These are phyloP conservation scores for Megaceryle maxima DNA, from an alignment of 2,113 vertebrate species.

Conservation along the genomic window DNA sequence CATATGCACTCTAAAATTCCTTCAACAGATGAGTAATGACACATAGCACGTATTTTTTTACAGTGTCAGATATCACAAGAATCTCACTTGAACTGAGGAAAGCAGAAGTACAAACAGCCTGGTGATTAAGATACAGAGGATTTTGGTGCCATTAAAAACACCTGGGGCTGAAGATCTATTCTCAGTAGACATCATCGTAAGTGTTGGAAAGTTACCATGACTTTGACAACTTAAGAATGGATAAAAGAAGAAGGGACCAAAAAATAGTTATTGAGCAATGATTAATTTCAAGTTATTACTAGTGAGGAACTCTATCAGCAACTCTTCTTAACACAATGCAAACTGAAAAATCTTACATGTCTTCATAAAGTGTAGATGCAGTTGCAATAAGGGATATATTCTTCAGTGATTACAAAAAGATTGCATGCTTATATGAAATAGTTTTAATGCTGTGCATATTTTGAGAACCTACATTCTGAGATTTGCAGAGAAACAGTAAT, in stretches of 20 bases:
- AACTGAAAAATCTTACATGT: not conserved
- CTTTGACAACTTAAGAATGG: not conserved
- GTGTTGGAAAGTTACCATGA: not conserved
- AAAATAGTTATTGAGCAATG: not conserved
- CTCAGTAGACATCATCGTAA: not conserved
- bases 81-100: not conserved
- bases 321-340: not conserved
- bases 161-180: not conserved
- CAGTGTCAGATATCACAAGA: not conserved
- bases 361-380: not conserved
- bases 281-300: not conserved
- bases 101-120: not conserved
- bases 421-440: not conserved
- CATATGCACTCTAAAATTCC: not conserved
- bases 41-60: not conserved
- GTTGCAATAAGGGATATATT: not conserved
- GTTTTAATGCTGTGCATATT: not conserved
- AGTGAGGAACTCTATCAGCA: not conserved
- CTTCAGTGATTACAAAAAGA: not conserved
- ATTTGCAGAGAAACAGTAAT: not conserved
- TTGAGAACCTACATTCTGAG: not conserved
- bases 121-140: not conserved
- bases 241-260: not conserved
- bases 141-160: not conserved
- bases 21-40: not conserved